phyloP scores from a whole-genome alignment of 2,797 vertebrate genomes.

The Falco naumanni region DNA sequence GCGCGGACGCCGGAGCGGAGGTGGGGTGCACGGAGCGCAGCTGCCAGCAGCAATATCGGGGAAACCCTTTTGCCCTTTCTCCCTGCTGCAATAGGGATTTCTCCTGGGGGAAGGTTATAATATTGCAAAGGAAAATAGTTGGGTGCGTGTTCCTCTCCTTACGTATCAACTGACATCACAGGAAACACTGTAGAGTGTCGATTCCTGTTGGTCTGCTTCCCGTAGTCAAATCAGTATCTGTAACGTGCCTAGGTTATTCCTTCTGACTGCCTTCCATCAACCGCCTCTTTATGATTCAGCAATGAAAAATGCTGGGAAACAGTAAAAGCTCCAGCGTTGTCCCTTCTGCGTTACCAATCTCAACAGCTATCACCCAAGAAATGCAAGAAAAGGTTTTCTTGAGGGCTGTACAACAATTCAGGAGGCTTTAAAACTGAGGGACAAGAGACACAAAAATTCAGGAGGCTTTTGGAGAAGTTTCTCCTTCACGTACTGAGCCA shows the following conservation, averaged over 20 bases:
- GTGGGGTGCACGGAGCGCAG: fast-evolving
- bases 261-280: not conserved
- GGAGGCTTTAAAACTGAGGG: not conserved
- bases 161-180: not conserved
- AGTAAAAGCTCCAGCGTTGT: not conserved
- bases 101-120: not conserved
- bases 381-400: not conserved
- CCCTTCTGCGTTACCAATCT: not conserved
- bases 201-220: not conserved
- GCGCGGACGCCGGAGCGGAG: fast-evolving
- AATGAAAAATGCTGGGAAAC: not conserved
- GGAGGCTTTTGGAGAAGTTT: not conserved
- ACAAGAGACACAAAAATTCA: not conserved
- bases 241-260: not conserved
- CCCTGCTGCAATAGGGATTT: not conserved
- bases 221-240: not conserved
- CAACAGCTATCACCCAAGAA: not conserved
- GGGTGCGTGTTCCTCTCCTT: not conserved
- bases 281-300: not conserved
- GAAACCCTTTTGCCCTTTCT: not conserved
- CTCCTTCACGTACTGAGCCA: not conserved
- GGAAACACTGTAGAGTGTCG: not conserved
- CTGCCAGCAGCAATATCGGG: not conserved
- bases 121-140: not conserved
- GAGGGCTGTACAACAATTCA: not conserved